Conservation (phyloP, 2,113 vertebrate species). For the Odobenus rosmarus region DNA sequence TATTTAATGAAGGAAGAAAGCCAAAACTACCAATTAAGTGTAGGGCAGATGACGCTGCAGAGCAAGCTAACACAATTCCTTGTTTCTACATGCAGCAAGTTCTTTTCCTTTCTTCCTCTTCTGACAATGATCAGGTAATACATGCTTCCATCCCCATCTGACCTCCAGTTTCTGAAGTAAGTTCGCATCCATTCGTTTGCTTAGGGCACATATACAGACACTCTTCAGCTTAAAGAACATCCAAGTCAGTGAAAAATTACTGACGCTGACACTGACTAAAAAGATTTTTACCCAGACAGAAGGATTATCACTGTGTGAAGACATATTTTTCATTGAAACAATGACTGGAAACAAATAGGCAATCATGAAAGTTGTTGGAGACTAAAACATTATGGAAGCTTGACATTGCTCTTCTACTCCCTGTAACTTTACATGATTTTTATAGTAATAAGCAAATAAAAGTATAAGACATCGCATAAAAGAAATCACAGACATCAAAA, state of each 20-base stretch:
- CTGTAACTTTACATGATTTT: not conserved
- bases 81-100: not conserved
- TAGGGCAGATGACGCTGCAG: not conserved
- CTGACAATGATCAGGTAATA: not conserved
- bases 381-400: not conserved
- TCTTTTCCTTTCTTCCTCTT: not conserved
- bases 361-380: not conserved
- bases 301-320: not conserved
- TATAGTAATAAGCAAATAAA: slow-evolving; percentile 28
- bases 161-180: not conserved
- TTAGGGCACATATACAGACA: not conserved
- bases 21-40: not conserved
- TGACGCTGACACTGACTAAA: not conserved
- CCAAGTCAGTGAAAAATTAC: not conserved
- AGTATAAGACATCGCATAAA: not conserved
- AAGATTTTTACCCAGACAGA: not conserved
- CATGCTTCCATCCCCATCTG: not conserved
- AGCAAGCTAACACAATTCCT: not conserved
- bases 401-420: slow-evolving; percentile 6
- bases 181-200: not conserved
- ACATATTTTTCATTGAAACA: not conserved
- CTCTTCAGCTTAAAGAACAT: not conserved
- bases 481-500: not conserved
- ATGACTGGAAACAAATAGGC: not conserved
- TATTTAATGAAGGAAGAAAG: not conserved